Evolutionary conservation across 2,113 vertebrate species (phyloP), one percentile per base, ranked within the genome.

Genomic region (Redunca redunca): DNA sequence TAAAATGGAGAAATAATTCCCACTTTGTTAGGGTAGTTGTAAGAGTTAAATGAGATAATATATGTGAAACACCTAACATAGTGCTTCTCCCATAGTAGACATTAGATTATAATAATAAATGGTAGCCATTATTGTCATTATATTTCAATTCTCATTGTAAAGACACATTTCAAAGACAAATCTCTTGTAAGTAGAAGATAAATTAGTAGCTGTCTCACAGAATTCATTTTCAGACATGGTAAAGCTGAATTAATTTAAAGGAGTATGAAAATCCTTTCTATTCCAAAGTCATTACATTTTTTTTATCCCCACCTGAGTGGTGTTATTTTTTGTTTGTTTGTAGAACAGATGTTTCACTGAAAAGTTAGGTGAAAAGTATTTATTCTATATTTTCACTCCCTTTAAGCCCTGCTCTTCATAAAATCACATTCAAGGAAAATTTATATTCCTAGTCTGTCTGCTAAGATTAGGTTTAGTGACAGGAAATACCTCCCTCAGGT

Each of bases 51-150:
- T 91, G 33, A 96, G 23, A 74, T 55, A 87, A 60, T 80, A 62
- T 74, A 48, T 89, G 74, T 90, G 40, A 87, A 96, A 84, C 46
- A 84, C 23, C 36, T 74, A 84, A 52, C 46, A 46, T 53, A 78
- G 36, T 90, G 21, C 36, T 96, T 95, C 50, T 97, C 58, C 36
- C 52, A 74, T 74, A 46, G 57, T 48, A 97, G 92, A 62, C 81
- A 87, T 80, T 91, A 94, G 96, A 96, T 95, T 91, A 97, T 97
- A 96, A 97, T 94, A 97, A 94, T 78, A 97, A 91, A 95, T 91
- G 43, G 50, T 90, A 89, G 83, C 94, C 91, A 95, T 97, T 97
- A 95, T 95, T 97, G 71, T 96, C 91, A 95, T 95, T 97, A 83
- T 91, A 95, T 95, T 97, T 97, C 67, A 96, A 77, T 96, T 97